Percentiles rank a stretch among this genome's conserved stretches.
Conservation (phyloP, 2,888 invertebrate species). For the Erynnis tages region DNA sequence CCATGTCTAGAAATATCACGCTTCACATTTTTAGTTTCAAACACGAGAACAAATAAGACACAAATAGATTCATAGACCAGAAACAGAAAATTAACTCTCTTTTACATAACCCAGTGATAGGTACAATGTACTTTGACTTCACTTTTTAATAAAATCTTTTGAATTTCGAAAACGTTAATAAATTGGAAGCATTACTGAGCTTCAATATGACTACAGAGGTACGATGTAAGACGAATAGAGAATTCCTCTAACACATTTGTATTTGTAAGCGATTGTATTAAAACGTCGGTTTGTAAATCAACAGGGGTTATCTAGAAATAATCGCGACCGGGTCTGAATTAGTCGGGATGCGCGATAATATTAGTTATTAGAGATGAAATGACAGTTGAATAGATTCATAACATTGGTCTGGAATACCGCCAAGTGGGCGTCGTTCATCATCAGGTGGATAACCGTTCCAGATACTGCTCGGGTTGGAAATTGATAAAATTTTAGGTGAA, state of each 20-base stretch:
- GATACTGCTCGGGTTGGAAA: constrained; percentile 11
- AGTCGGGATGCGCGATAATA: constrained; percentile 6
- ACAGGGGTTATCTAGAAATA: constrained; percentile 1
- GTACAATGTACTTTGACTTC: no score
- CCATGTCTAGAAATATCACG: no score
- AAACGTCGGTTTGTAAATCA: background rate
- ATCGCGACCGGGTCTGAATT: constrained; percentile 9
- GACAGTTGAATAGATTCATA: constrained; percentile 31
- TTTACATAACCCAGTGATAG: no score
- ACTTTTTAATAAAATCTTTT: no score
- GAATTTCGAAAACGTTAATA: no score
- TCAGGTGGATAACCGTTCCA: constrained; percentile 25
- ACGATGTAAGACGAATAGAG: background rate
- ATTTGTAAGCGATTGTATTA: background rate
- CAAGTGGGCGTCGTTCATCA: constrained; percentile 32
- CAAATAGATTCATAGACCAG: no score
- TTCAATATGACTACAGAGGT: no score
- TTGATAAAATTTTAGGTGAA: constrained; percentile 11
- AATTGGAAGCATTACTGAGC: no score
- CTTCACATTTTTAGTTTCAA: no score
- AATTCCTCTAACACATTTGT: background rate
- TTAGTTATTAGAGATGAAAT: constrained; percentile 25
- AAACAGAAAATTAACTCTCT: no score
- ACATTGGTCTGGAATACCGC: constrained; percentile 32
- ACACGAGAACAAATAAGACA: no score